Base-by-base conservation (phyloP, 2,888 invertebrate genomes). In the Halictus quadricinctus region DNA sequence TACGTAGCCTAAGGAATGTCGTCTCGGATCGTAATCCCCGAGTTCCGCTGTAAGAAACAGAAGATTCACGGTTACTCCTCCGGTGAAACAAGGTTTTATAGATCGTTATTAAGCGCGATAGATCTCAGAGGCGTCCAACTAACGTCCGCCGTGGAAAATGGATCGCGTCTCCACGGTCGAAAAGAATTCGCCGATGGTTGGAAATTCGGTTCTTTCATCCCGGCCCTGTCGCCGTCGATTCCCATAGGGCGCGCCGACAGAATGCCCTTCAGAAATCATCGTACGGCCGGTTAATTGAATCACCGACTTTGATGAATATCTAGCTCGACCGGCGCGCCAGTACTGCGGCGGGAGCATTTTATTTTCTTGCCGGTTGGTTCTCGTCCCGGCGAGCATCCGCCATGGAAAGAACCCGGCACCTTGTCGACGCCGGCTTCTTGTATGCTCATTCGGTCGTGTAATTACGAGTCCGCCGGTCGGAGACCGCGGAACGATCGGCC, bases 11-110 rank as follows among this genome's bases (percentile, higher is more conserved):
- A 97, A 96, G 54, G 97, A 97, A 94, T 99, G 98, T 81, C 98
- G 96, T 90, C 98, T 96, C 50, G 97, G 96, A 95, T 99, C 99
- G 95, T 97, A 99, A 95, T 99, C 99, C 2, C 99, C 99, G 86
- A 99, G 95, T 95, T 99, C 99, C 93, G 99, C 99, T 99, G 95
- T 69, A 95, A 95, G 89, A 90, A 75, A 66, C 15, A 36, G 1
- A 29, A 50, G 73, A 54, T 54, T 36, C 29, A 29, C 25, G 25
- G 29, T 60, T 60, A 25, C 60, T 54, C 21, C 0, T 10, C 21
- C 21, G 54, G 21, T 8, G 21, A 54, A 54, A 54, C 54, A 25
- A 25, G 25, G 60, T 60, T 25, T 60, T 60, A 1, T 13, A 25
- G 60, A 60, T 60, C 25, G n/a, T 1, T 12, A 60, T 60, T 13